A percentile compares a stretch with the other conserved stretches of the same genome.
phyloP scores from a whole-genome alignment of 2,888 invertebrate genomes.

The Griposia aprilina region DNA sequence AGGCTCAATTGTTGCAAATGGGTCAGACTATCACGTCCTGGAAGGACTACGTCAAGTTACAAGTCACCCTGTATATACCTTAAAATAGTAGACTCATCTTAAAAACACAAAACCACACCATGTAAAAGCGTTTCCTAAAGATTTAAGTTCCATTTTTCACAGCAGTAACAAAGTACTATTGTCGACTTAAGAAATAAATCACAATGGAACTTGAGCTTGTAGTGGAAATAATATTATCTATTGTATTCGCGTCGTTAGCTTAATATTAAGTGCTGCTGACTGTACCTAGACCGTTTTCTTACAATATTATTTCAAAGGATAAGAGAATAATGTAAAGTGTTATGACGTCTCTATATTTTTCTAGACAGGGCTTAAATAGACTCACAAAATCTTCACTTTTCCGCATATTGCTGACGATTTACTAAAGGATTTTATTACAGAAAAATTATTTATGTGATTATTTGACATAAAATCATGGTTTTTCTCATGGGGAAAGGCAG shows the following conservation, averaged over 20 bases:
- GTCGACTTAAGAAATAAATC: conserved; percentile 63
- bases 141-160: conserved; percentile 61
- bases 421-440: neutral
- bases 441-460: neutral
- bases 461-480: neutral
- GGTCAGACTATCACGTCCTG: too few species aligned
- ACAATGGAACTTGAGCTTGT: conserved; percentile 53
- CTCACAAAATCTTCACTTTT: neutral
- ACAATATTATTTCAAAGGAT: conserved; percentile 15
- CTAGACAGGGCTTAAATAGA: neutral
- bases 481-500: too few species aligned
- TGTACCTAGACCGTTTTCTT: conserved; percentile 19
- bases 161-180: conserved; percentile 56
- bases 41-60: too few species aligned
- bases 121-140: conserved; percentile 23
- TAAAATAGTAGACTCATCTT: neutral
- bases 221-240: conserved; percentile 62
- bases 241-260: conserved; percentile 58
- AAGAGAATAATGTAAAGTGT: conserved; percentile 1
- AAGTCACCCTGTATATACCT: too few species aligned
- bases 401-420: neutral
- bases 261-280: conserved; percentile 53
- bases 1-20: too few species aligned
- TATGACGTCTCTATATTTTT: neutral
- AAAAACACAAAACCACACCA: neutral